Conservation (phyloP, 2,113 vertebrate species). For the Nerophis ophidion region DNA sequence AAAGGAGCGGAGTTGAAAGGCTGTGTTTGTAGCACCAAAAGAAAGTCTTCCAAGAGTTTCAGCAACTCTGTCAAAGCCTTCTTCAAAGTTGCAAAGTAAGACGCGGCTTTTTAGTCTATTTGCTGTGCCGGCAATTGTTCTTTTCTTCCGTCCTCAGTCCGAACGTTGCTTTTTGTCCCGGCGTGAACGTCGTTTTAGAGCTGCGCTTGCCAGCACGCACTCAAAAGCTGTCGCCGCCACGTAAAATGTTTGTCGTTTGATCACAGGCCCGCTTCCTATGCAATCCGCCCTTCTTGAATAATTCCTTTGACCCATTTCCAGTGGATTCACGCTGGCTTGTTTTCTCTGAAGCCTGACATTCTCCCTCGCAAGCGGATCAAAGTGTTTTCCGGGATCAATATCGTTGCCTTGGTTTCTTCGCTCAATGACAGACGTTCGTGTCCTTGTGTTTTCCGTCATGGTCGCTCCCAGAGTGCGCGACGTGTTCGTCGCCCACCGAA, state of each 20-base stretch:
- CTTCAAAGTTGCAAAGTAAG: slow-evolving; percentile 99
- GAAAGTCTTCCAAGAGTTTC: slow-evolving; percentile 99
- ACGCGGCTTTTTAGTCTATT: slow-evolving; percentile 26
- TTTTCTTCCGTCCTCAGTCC: slow-evolving; percentile 63
- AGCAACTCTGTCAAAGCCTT: slow-evolving; percentile 95
- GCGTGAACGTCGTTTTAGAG: slow-evolving; percentile 6
- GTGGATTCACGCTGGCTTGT: slow-evolving; percentile 43
- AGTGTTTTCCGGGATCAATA: slow-evolving; percentile 48
- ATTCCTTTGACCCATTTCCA: slow-evolving; percentile 59
- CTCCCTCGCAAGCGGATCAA: slow-evolving; percentile 53
- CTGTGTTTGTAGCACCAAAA: slow-evolving; percentile 82
- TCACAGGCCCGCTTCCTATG: slow-evolving; percentile 42
- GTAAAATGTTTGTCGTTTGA: slow-evolving; percentile 52
- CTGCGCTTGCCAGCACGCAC: neutral
- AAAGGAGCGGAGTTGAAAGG: slow-evolving; percentile 37
- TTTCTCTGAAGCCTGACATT: slow-evolving; percentile 49
- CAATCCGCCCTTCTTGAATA: slow-evolving; percentile 53
- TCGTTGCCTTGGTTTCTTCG: slow-evolving; percentile 46
- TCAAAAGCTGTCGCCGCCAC: slow-evolving; percentile 24
- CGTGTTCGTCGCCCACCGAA: slow-evolving; percentile 96
- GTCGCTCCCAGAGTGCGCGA: slow-evolving; percentile 84
- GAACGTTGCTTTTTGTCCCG: slow-evolving; percentile 1
- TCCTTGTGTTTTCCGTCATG: slow-evolving; percentile 47
- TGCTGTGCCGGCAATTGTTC: slow-evolving; percentile 56
- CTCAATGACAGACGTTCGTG: slow-evolving; percentile 43